Percentiles rank a stretch among this genome's conserved stretches.
Evolutionary conservation across 2,113 vertebrate genomes (phyloP).

Genomic region (Phycodurus eques): DNA sequence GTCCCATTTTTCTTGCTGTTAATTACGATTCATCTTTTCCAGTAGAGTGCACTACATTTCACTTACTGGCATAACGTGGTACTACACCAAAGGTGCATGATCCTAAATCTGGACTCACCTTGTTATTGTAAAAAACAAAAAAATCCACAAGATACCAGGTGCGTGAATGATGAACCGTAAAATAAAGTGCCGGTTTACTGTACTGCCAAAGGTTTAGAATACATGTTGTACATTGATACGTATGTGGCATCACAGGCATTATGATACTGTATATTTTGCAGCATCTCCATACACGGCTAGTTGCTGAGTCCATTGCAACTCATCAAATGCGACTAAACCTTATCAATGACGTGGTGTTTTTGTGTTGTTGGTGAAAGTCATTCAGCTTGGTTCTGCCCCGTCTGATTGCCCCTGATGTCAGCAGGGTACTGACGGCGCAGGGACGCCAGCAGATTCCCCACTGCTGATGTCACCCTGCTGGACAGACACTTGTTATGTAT

Average conservation of each 20-base stretch:
- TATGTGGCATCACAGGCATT: background rate
- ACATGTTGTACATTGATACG: background rate
- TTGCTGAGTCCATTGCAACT: background rate
- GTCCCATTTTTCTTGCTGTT: background rate
- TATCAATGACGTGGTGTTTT: constrained; percentile 1
- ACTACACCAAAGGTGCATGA: too few relatives aligned
- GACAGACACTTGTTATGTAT: constrained; percentile 77
- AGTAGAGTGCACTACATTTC: too few relatives aligned
- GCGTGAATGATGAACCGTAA: too few relatives aligned
- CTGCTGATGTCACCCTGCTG: constrained; percentile 73
- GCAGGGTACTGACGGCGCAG: constrained; percentile 41
- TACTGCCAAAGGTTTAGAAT: background rate
- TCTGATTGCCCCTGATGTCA: constrained; percentile 37
- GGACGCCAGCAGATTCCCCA: constrained; percentile 73
- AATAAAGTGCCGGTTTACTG: too few relatives aligned
- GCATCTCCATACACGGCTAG: background rate
- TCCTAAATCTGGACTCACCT: too few relatives aligned
- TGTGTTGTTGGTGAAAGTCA: constrained; percentile 39
- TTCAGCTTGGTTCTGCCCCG: constrained; percentile 33
- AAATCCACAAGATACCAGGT: too few relatives aligned
- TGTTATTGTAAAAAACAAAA: too few relatives aligned
- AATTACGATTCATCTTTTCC: background rate
- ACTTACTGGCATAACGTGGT: too few relatives aligned
- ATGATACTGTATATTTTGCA: background rate
- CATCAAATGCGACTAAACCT: background rate